Percentiles rank a stretch among this genome's conserved stretches.
Evolutionary conservation across 2,888 invertebrate species (phyloP).

Genomic region (Dione vanillae): DNA sequence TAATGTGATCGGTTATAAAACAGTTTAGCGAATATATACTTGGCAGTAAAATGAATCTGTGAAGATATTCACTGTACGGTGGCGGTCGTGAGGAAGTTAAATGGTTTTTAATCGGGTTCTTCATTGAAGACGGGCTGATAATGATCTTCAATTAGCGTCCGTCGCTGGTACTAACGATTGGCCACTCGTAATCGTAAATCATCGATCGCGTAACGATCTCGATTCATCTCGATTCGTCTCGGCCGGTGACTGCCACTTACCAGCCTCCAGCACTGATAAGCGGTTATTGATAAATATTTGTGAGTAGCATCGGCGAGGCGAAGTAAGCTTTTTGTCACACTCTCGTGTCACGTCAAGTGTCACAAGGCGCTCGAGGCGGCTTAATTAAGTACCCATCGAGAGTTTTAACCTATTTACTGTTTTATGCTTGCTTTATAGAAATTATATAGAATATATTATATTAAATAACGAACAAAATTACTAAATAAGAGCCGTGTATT

Average conservation of each 20-base stretch:
- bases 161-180: constrained; percentile 31
- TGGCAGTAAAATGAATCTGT: constrained; percentile 2
- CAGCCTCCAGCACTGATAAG: constrained; percentile 22
- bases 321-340: constrained; percentile 17
- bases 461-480: not conserved
- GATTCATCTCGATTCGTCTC: constrained; percentile 22
- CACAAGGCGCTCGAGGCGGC: constrained; percentile 16
- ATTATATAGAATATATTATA: not conserved
- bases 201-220: constrained; percentile 24
- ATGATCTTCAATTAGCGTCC: constrained; percentile 74
- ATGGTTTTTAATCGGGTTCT: constrained; percentile 73
- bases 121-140: constrained; percentile 74
- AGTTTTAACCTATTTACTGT: constrained; percentile 24
- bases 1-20: constrained; percentile 2
- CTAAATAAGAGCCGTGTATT: too few relatives aligned
- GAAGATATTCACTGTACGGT: not conserved
- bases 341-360: constrained; percentile 25
- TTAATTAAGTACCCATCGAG: constrained; percentile 21
- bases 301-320: constrained; percentile 13
- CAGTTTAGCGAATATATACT: not conserved
- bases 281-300: constrained; percentile 29
- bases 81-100: constrained; percentile 46
- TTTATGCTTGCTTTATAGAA: constrained; percentile 16
- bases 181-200: constrained; percentile 23
- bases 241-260: constrained; percentile 14